phyloP scores from a whole-genome alignment of 2,888 invertebrate species.

The Eueremaeus valkanovi region DNA sequence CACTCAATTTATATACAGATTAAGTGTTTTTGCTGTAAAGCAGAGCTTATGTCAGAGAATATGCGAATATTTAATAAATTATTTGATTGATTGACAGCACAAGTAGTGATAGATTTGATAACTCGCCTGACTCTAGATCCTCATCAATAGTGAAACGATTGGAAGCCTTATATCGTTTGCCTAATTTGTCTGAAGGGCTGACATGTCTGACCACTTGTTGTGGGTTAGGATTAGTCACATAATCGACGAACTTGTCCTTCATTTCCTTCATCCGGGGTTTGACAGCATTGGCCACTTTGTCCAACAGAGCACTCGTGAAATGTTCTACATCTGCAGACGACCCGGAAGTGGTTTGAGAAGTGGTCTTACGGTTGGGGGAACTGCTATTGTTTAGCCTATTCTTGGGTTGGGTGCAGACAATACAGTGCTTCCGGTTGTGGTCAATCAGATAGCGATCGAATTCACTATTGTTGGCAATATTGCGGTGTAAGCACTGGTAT shows the following conservation, averaged over 20 bases:
- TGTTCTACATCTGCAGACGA: conserved; percentile 29
- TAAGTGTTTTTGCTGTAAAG: not conserved
- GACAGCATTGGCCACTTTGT: conserved; percentile 62
- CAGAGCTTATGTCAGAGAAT: not conserved
- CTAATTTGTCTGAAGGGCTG: conserved; percentile 73
- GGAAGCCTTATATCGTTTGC: conserved; percentile 74
- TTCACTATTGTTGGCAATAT: conserved; percentile 33
- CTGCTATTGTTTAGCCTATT: not conserved
- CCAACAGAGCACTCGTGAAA: conserved; percentile 46
- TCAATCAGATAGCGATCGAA: conserved; percentile 40
- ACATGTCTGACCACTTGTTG: conserved; percentile 65
- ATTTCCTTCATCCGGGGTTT: conserved; percentile 86
- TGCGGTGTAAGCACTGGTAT: conserved; percentile 59
- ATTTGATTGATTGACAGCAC: conserved; percentile 45
- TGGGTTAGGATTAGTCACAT: conserved; percentile 78
- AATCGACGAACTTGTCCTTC: conserved; percentile 84
- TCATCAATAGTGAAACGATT: conserved; percentile 79
- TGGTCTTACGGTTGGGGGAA: not conserved
- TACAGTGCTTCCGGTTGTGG: conserved; percentile 41
- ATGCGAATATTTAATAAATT: not conserved
- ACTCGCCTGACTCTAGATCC: conserved; percentile 56
- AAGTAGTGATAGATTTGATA: conserved; percentile 46
- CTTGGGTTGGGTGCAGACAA: conserved; percentile 17
- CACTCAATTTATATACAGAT: not conserved
- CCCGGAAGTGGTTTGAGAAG: not conserved